Evolutionary conservation across 2,113 vertebrate genomes (phyloP).

Genomic region (Rana temporaria): DNA sequence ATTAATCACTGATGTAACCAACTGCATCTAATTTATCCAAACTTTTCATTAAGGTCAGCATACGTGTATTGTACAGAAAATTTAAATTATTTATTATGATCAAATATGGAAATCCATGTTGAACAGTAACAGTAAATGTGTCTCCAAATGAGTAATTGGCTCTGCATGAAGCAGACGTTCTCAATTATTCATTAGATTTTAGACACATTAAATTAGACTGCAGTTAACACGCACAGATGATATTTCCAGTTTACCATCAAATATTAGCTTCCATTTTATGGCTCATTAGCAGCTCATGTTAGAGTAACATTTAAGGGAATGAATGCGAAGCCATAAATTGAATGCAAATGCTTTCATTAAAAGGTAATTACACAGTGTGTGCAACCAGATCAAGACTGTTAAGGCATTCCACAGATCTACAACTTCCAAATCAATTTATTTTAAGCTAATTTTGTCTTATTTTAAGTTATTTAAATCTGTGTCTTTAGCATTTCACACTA

Average conservation of each 20-base stretch:
- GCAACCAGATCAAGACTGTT: slow-evolving; percentile 5
- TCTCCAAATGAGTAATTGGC: slow-evolving; percentile 17
- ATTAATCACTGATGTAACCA: no score
- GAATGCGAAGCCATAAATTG: slow-evolving; percentile 8
- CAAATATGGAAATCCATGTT: slow-evolving; percentile 5
- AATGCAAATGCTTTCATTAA: slow-evolving; percentile 25
- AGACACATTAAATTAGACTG: slow-evolving; percentile 18
- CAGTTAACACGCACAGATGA: slow-evolving; percentile 26
- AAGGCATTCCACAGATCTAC: background rate
- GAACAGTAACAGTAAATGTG: slow-evolving; percentile 4
- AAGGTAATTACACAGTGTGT: slow-evolving; percentile 20
- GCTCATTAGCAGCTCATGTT: slow-evolving; percentile 36
- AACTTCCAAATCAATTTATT: background rate
- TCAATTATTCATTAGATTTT: slow-evolving; percentile 39
- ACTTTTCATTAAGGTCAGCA: background rate
- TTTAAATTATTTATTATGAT: slow-evolving; percentile 2
- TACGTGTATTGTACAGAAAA: background rate
- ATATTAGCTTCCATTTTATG: slow-evolving; percentile 41
- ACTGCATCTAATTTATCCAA: background rate
- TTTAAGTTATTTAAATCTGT: no score
- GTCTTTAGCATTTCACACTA: no score
- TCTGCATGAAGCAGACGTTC: slow-evolving; percentile 13
- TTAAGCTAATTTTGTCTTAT: no score
- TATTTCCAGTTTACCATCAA: slow-evolving; percentile 35
- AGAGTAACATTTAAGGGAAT: slow-evolving; percentile 15